Evolutionary conservation across 1,140 invertebrate species (phyloP).

Genomic region (Drosophila aff.): DNA sequence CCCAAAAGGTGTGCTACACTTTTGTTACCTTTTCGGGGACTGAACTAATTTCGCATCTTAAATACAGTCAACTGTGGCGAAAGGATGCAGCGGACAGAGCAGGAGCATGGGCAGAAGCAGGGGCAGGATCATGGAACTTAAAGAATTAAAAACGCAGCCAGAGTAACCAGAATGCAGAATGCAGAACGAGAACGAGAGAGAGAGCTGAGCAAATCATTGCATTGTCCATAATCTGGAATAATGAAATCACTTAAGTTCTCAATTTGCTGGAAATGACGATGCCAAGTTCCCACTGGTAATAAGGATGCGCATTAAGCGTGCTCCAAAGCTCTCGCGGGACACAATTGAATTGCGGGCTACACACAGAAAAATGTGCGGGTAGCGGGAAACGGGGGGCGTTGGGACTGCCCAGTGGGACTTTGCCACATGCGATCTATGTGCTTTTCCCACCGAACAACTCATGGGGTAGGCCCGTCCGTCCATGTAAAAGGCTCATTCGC

Average conservation of each 20-base stretch:
- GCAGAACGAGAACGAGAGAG: background rate
- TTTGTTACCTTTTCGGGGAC: conserved; percentile 41
- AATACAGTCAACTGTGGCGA: conserved; percentile 49
- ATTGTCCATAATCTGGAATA: conserved; percentile 82
- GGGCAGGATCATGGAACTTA: background rate
- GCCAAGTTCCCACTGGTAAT: conserved; percentile 70
- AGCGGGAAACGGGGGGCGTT: background rate
- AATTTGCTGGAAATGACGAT: conserved; percentile 74
- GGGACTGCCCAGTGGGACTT: too few relatives aligned
- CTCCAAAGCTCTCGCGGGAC: conserved; percentile 72
- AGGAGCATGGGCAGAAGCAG: too few relatives aligned
- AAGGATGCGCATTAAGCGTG: conserved; percentile 79
- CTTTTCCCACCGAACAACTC: too few relatives aligned
- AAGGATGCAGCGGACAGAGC: conserved; percentile 5
- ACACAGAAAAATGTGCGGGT: conserved; percentile 4
- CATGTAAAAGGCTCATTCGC: too few relatives aligned
- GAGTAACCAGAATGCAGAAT: background rate
- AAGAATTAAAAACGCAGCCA: background rate
- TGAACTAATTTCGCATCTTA: conserved; percentile 63
- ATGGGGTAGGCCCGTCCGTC: too few relatives aligned
- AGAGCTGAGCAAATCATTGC: conserved; percentile 76
- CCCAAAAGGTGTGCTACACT: conserved; percentile 54
- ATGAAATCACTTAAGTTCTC: conserved; percentile 84
- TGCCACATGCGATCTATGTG: too few relatives aligned
- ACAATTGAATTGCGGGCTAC: conserved; percentile 72